A percentile compares a stretch with the other conserved stretches of the same genome.
Conservation (phyloP, 2,797 vertebrate genomes). For the Notamacropus eugenii region DNA sequence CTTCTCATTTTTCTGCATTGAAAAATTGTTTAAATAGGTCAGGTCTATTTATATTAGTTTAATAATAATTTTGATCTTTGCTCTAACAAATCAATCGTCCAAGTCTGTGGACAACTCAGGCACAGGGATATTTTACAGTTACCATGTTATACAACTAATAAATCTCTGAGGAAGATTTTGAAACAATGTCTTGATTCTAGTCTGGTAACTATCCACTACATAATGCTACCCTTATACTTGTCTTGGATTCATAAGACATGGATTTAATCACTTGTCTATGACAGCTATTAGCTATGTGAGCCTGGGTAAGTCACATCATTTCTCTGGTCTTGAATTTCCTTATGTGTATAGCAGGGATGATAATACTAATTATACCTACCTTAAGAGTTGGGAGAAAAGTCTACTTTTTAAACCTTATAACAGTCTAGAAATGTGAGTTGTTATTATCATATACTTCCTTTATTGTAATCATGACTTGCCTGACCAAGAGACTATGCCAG, state of each 20-base stretch:
- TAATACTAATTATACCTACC: background rate
- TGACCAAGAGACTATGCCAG: background rate
- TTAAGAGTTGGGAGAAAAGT: background rate
- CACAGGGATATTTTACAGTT: no score
- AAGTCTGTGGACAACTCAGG: background rate
- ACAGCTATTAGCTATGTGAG: background rate
- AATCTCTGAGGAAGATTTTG: background rate
- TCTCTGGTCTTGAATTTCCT: conserved; percentile 1
- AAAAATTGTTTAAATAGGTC: background rate
- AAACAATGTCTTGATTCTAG: background rate
- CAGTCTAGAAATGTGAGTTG: background rate
- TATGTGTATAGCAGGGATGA: background rate
- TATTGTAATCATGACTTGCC: background rate
- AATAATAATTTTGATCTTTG: background rate
- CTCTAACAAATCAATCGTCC: background rate
- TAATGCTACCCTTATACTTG: background rate
- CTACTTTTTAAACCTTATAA: background rate
- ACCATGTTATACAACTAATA: background rate
- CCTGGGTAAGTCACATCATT: background rate
- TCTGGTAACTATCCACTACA: background rate
- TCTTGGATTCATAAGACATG: background rate
- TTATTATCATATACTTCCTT: background rate
- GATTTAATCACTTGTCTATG: background rate
- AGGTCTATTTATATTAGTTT: background rate
- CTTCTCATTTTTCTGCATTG: background rate